phyloP scores from a whole-genome alignment of 2,888 invertebrate species.

The Villa cingulata region DNA sequence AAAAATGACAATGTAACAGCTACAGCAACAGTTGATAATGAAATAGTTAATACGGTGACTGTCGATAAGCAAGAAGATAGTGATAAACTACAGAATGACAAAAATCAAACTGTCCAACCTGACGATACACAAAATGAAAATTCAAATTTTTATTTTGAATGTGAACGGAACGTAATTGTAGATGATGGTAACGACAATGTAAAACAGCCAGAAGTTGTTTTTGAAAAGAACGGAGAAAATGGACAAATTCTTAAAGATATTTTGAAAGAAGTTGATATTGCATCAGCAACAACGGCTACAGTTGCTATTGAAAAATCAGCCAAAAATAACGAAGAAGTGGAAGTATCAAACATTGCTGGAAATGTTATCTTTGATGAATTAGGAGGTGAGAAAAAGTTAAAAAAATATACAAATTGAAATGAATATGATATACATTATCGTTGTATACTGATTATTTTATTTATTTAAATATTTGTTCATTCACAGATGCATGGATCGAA shows the following conservation, averaged over 20 bases:
- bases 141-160: no score
- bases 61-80: no score
- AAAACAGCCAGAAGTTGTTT: neutral
- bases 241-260: neutral
- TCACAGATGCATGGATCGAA: conserved; percentile 3
- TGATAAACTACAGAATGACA: neutral
- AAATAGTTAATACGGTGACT: no score
- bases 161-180: neutral
- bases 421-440: no score
- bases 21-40: no score
- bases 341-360: neutral
- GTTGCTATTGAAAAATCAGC: no score
- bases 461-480: neutral
- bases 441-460: no score
- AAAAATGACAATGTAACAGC: no score
- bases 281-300: neutral
- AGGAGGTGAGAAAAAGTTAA: neutral
- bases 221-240: neutral
- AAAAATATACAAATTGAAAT: no score
- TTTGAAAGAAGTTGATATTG: neutral
- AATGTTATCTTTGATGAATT: conserved; percentile 1
- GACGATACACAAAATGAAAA: neutral
- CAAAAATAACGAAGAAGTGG: neutral
- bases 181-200: neutral
- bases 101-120: neutral